Percentiles rank a stretch among this genome's conserved stretches.
These are phyloP conservation scores for Beris chalybata DNA, from an alignment of 2,888 invertebrate genomes.

Conservation along the genomic window DNA sequence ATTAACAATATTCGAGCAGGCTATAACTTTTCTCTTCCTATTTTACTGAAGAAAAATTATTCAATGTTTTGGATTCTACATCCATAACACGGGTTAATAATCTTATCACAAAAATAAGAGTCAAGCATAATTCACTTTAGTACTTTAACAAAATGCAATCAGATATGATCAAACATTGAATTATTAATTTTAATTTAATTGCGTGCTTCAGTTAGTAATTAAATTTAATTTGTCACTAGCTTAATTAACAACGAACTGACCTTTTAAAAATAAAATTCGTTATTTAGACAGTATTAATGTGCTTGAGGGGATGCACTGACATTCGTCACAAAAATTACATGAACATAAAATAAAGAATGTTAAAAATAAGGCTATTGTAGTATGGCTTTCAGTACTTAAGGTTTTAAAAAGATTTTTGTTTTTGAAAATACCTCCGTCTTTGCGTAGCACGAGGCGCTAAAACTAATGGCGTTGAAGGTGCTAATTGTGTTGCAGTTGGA, in stretches of 20 bases:
- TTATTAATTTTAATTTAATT: slow-evolving; percentile 5
- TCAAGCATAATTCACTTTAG: too few species aligned
- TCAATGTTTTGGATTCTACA: neutral
- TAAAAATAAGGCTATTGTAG: neutral
- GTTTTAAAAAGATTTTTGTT: slow-evolving; percentile 15
- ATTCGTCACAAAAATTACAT: too few species aligned
- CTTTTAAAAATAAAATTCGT: neutral
- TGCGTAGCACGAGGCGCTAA: slow-evolving; percentile 73
- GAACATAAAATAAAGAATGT: slow-evolving; percentile 1
- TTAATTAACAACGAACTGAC: neutral
- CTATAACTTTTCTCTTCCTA: too few species aligned
- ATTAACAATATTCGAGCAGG: too few species aligned
- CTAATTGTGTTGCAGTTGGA: slow-evolving; percentile 55
- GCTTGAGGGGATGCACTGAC: neutral
- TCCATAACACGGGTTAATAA: neutral
- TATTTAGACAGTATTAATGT: neutral
- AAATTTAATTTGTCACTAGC: neutral
- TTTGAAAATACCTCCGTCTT: slow-evolving; percentile 67
- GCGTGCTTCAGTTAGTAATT: slow-evolving; percentile 3
- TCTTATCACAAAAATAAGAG: too few species aligned
- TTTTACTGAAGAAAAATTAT: too few species aligned
- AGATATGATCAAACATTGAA: neutral
- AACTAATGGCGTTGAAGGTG: slow-evolving; percentile 59
- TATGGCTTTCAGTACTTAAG: neutral
- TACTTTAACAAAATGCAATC: neutral